phyloP scores from a whole-genome alignment of 2,888 invertebrate species.

The Dolichopus griseipennis region DNA sequence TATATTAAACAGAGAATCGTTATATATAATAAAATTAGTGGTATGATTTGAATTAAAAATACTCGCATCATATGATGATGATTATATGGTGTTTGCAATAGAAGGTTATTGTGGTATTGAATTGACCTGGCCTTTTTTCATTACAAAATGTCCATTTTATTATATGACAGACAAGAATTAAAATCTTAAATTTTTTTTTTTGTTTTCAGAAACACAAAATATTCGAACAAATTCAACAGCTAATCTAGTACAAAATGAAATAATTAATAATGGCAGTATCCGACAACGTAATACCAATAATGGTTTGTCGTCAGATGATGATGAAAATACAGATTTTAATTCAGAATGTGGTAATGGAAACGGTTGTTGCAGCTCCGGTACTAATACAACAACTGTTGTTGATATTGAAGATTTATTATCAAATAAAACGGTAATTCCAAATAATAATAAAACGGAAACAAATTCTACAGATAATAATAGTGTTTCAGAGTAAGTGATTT shows the following conservation, averaged over 20 bases:
- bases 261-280: constrained; percentile 27
- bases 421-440: constrained; percentile 24
- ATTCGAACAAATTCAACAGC: constrained; percentile 38
- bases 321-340: constrained; percentile 25
- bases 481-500: not conserved
- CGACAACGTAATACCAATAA: constrained; percentile 17
- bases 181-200: not conserved
- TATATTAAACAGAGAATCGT: no score
- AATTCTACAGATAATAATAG: not conserved
- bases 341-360: constrained; percentile 32
- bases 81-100: no score
- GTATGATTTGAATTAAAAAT: no score
- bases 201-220: constrained; percentile 28
- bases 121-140: no score
- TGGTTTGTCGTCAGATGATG: constrained; percentile 38
- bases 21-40: no score
- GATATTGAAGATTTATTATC: constrained; percentile 57
- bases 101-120: no score
- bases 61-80: no score
- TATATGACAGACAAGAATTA: no score
- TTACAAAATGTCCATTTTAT: no score
- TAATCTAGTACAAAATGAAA: constrained; percentile 28
- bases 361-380: constrained; percentile 33
- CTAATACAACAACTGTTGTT: constrained; percentile 40
- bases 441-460: constrained; percentile 10